A percentile compares a stretch with the other conserved stretches of the same genome.
Evolutionary conservation across 1,140 invertebrate species (phyloP).

Genomic region (Drosophila nigrodunni): DNA sequence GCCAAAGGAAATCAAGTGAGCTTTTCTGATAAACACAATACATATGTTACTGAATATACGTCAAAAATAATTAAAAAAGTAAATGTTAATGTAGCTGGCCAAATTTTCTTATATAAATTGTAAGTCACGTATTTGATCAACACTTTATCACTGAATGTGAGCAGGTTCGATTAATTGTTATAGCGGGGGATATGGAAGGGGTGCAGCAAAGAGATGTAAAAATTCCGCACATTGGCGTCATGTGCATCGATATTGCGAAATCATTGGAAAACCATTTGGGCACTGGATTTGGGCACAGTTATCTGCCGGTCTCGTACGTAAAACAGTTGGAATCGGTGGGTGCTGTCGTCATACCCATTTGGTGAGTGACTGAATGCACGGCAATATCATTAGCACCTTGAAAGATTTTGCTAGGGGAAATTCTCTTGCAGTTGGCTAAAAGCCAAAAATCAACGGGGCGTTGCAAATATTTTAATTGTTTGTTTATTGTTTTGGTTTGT

Average conservation of each 20-base stretch:
- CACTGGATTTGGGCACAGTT: constrained; percentile 13
- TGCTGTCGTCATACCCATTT: constrained; percentile 52
- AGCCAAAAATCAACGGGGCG: constrained; percentile 1
- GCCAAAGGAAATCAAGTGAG: no score
- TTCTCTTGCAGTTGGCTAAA: constrained; percentile 8
- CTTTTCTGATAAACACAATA: no score
- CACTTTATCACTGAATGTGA: not conserved
- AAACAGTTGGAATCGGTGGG: constrained; percentile 52
- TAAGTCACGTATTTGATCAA: not conserved
- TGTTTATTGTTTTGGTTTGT: constrained; percentile 8
- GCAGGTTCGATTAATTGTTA: not conserved
- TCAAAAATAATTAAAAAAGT: no score
- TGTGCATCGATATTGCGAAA: constrained; percentile 53
- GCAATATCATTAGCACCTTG: constrained; percentile 13
- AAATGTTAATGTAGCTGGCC: no score
- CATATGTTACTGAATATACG: no score
- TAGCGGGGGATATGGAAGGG: not conserved
- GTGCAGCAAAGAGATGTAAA: no score
- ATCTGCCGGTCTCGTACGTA: constrained; percentile 45
- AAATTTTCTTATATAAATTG: not conserved
- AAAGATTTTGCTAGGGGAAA: not conserved
- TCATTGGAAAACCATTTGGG: constrained; percentile 8
- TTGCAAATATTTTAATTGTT: constrained; percentile 2
- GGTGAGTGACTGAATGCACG: constrained; percentile 45
- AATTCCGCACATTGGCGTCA: constrained; percentile 39